These are phyloP conservation scores for Heteropelma amictum DNA, from an alignment of 2,888 invertebrate species.

Conservation along the genomic window DNA sequence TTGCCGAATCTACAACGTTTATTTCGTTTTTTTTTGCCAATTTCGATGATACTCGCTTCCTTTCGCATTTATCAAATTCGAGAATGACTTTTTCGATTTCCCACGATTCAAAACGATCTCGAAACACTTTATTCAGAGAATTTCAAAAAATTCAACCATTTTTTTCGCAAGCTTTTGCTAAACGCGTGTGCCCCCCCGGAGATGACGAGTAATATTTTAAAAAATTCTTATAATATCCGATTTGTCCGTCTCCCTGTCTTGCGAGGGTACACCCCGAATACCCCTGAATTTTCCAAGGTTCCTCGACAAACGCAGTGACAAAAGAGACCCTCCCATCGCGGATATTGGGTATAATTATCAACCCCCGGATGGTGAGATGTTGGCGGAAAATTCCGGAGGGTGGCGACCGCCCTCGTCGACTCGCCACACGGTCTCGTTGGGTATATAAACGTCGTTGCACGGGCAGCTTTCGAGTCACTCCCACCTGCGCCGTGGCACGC, in stretches of 20 bases:
- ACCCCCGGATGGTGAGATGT: constrained; percentile 24
- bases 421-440: constrained; percentile 11
- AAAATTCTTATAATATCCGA: no score
- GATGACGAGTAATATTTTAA: no score
- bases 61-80: background rate
- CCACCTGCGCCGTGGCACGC: constrained; percentile 68
- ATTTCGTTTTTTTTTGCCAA: no score
- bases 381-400: constrained; percentile 32
- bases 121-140: no score
- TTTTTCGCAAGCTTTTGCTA: no score
- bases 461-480: constrained; percentile 71
- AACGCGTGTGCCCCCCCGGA: no score
- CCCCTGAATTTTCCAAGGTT: background rate
- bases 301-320: background rate
- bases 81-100: background rate
- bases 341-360: constrained; percentile 50
- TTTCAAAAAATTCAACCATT: no score
- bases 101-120: background rate
- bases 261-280: no score
- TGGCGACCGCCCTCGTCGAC: constrained; percentile 43
- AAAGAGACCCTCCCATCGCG: constrained; percentile 19
- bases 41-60: background rate
- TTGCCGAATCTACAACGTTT: no score
- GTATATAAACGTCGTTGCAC: constrained; percentile 63
- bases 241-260: background rate